Evolutionary conservation across 2,113 vertebrate genomes (phyloP).

Genomic region (Muntiacus muntjak): DNA sequence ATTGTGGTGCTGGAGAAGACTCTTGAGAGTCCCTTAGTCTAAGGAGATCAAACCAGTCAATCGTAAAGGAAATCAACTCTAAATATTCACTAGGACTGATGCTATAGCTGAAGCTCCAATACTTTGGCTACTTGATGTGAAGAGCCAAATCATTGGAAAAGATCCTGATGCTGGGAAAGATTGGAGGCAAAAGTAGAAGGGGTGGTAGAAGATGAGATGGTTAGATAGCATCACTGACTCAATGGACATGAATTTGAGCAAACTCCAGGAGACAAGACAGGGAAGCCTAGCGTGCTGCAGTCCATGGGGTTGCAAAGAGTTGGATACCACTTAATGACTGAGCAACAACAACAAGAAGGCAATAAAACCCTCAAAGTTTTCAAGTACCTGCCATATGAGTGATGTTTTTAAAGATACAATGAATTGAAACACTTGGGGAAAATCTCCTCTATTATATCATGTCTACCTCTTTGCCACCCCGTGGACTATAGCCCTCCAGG

Average conservation of each 20-base stretch:
- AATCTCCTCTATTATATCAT: not conserved
- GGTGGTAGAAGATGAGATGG: not conserved
- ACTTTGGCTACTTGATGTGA: not conserved
- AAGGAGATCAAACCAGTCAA: not conserved
- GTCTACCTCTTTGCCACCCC: not conserved
- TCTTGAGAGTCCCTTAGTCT: not conserved
- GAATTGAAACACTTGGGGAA: not conserved
- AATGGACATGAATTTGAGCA: not conserved
- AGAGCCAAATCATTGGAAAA: not conserved
- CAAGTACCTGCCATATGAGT: not conserved
- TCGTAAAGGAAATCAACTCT: not conserved
- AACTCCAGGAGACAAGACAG: not conserved
- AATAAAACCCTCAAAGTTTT: not conserved
- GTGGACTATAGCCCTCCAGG: not conserved
- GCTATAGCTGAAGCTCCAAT: not conserved
- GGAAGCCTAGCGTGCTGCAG: not conserved
- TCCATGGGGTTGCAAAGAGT: not conserved
- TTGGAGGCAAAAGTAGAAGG: not conserved
- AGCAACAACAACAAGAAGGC: not conserved
- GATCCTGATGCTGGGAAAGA: not conserved
- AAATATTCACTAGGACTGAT: not conserved
- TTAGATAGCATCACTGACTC: not conserved
- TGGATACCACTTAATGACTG: not conserved
- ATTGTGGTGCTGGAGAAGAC: not conserved
- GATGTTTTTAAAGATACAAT: not conserved